Evolutionary conservation across 2,888 invertebrate genomes (phyloP).

Genomic region (Eilema depressum): DNA sequence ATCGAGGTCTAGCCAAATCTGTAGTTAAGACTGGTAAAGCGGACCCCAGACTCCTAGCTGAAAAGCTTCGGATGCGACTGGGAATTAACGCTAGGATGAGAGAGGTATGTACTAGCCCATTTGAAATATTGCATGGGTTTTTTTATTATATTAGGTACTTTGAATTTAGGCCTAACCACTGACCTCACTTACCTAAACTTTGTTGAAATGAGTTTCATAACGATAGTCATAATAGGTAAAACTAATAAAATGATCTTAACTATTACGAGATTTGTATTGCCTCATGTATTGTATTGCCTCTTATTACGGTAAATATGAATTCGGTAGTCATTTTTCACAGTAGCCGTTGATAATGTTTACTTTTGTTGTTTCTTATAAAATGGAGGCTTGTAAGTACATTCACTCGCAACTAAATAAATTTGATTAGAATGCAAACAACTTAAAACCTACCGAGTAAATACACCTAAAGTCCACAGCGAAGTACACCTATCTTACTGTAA

Average conservation of each 20-base stretch:
- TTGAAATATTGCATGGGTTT: too few species aligned
- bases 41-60: too few species aligned
- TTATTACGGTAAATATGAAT: neutral
- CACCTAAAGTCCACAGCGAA: neutral
- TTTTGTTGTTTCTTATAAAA: slow-evolving; percentile 1
- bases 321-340: slow-evolving; percentile 1
- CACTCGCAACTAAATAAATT: neutral
- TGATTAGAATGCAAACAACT: slow-evolving; percentile 15
- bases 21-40: too few species aligned
- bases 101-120: too few species aligned
- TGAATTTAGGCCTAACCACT: too few species aligned
- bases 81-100: too few species aligned
- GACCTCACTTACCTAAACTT: too few species aligned
- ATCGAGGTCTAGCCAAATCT: too few species aligned
- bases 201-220: too few species aligned
- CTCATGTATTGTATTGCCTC: too few species aligned
- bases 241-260: neutral
- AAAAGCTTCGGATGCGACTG: too few species aligned
- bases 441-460: neutral
- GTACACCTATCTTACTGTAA: neutral
- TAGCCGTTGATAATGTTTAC: neutral
- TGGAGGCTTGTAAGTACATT: neutral
- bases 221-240: neutral
- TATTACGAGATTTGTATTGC: neutral
- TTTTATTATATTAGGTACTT: too few species aligned